Evolutionary conservation across 2,113 vertebrate species (phyloP), one percentile per base, ranked within the genome.

Genomic region (Coptodon bakossiorum): DNA sequence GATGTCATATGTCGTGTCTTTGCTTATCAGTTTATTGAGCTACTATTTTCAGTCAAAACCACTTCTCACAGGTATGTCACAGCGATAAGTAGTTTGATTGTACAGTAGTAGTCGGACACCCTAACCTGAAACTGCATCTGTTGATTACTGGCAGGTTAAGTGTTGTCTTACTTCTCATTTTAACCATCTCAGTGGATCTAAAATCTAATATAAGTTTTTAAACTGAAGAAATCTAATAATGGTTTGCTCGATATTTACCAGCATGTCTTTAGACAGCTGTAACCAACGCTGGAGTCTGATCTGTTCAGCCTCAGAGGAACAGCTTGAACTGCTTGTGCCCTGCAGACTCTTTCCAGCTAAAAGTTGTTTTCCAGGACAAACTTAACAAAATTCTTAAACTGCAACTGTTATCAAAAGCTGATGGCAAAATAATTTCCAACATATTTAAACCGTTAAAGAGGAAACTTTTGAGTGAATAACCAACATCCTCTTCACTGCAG

Each of bases 401-500:
- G 80, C 53, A 76, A 61, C 80, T 54, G 48, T 85, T 84, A 88
- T 83, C 88, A 88, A 86, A 91, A 88, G 78, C 89, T 80, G 78
- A 82, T 80, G 87, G 82, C 73, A 83, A 84, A 88, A 87, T 90
- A 9, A 87, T 87, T 91, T 88, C 80, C 83, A 85, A 87, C 89
- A 92, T 86, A 89, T 91, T 94, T 88, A 88, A 83, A 86, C 83
- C 52, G 27, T 91, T 89, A 89, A 84, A 85, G 54, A 82, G 83
- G 56, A 89, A 93, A 91, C 90, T 82, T 91, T 90, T 91, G 93
- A 93, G 87, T 76, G 79, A 90, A 87, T 71, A 84, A 89, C 85
- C 87, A 88, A 86, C 91, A 90, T 88, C 87, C 91, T 91, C 84
- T 57, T 63, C 89, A 57, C 91, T 82, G 36, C 91, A 87, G 91